Conservation (phyloP, 92 coral and sea anemone genomes). For the Paramuricea clavata region DNA sequence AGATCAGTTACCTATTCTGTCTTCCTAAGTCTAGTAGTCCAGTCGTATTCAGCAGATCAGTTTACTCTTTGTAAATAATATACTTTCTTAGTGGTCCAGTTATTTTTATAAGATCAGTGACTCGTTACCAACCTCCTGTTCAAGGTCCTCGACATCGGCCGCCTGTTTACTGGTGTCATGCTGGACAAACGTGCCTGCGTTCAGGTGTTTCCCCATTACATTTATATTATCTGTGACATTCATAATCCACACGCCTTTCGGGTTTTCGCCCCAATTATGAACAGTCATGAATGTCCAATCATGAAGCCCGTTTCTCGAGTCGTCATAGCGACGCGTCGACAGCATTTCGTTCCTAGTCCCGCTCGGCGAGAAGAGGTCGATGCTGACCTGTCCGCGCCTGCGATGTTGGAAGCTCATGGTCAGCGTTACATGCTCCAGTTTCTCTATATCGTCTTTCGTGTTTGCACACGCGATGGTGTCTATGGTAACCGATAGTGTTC, state of each 20-base stretch:
- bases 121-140: conserved; percentile 97
- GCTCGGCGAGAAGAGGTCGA: conserved; percentile 89
- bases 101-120: too few species aligned
- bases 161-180: conserved; percentile 99
- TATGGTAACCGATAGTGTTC: too few species aligned
- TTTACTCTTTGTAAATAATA: too few species aligned
- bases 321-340: conserved; percentile 98
- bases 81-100: too few species aligned
- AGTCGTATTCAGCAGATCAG: too few species aligned
- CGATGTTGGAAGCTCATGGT: conserved; percentile 97
- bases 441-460: conserved; percentile 82
- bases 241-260: conserved; percentile 90
- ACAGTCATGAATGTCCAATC: conserved; percentile 99
- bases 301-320: conserved; percentile 95
- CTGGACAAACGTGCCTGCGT: conserved; percentile 83
- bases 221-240: conserved; percentile 89
- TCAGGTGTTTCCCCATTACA: conserved; percentile 91
- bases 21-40: too few species aligned
- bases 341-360: conserved; percentile 97
- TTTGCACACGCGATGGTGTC: too few species aligned
- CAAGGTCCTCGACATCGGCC: conserved; percentile 95
- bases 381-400: conserved; percentile 97
- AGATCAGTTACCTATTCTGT: too few species aligned
- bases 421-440: conserved; percentile 90
- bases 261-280: conserved; percentile 98